These are phyloP conservation scores for Chelonia mydas DNA, from an alignment of 2,797 vertebrate genomes.

Conservation along the genomic window DNA sequence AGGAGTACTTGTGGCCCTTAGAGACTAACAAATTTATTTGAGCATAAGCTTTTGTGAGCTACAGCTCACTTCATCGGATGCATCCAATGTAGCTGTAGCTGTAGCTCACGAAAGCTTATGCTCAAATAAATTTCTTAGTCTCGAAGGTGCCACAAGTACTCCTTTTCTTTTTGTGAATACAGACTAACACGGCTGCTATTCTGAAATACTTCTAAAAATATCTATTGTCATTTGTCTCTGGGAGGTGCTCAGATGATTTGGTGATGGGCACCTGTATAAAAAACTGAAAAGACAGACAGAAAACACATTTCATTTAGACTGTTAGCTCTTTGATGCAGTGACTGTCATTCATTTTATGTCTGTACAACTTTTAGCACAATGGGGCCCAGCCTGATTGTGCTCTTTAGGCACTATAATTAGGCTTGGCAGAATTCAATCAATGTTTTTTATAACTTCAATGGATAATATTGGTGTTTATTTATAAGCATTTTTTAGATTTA, in stretches of 20 bases:
- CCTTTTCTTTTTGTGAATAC: too few relatives aligned
- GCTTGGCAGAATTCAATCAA: background rate
- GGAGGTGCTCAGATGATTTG: background rate
- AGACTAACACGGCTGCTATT: too few relatives aligned
- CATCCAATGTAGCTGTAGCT: too few relatives aligned
- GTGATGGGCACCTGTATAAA: background rate
- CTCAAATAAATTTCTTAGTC: too few relatives aligned
- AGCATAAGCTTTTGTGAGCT: too few relatives aligned
- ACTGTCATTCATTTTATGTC: background rate
- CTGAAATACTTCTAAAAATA: background rate
- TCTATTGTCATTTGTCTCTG: background rate
- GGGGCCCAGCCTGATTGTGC: background rate
- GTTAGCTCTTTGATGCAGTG: background rate
- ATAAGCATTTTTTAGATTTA: background rate
- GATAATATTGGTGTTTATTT: background rate
- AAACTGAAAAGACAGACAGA: background rate
- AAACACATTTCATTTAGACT: background rate
- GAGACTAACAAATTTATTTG: too few relatives aligned
- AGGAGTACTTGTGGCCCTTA: too few relatives aligned
- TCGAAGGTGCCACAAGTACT: too few relatives aligned
- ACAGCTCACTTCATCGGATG: too few relatives aligned
- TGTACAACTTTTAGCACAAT: background rate
- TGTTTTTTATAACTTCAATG: background rate
- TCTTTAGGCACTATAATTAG: background rate
- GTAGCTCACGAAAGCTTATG: too few relatives aligned